These are phyloP conservation scores for Anser brachyrhynchus DNA, from an alignment of 2,113 vertebrate species.

Conservation along the genomic window DNA sequence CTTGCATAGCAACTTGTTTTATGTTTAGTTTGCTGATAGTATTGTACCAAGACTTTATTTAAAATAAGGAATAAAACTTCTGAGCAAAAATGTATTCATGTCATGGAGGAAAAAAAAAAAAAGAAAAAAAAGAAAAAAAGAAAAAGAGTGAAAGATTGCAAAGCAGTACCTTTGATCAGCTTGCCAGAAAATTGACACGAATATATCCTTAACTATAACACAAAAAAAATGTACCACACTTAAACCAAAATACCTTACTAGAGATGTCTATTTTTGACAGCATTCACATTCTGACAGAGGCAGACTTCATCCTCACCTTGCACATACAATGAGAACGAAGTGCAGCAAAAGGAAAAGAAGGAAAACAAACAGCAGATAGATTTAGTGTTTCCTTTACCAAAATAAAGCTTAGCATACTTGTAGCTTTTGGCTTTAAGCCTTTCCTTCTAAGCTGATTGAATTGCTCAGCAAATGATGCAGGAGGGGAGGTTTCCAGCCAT, in stretches of 20 bases:
- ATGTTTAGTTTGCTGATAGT: not conserved
- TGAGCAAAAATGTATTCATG: not conserved
- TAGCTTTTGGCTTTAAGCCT: conserved; percentile 9
- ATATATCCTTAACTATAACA: not conserved
- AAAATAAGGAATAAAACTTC: not conserved
- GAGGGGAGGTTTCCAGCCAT: not conserved
- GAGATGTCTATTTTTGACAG: not conserved
- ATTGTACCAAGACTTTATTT: not conserved
- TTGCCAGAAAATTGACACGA: not conserved
- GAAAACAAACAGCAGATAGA: not conserved
- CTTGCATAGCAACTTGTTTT: not conserved
- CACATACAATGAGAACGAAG: not conserved
- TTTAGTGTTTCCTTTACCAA: not conserved
- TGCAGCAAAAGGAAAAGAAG: not conserved
- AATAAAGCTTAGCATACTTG: not conserved
- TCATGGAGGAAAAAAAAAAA: not conserved
- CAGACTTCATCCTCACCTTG: not conserved
- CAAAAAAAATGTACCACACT: not conserved
- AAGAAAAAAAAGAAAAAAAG: not conserved
- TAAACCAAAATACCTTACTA: not conserved
- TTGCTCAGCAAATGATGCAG: conserved; percentile 2
- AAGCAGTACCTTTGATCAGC: not conserved
- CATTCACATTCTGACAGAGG: not conserved
- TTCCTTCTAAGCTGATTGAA: conserved; percentile 8
- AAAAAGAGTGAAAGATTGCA: not conserved